Evolutionary conservation across 2,888 invertebrate genomes (phyloP), one percentile per base, ranked within the genome.

Genomic region (Itoplectis maculator): DNA sequence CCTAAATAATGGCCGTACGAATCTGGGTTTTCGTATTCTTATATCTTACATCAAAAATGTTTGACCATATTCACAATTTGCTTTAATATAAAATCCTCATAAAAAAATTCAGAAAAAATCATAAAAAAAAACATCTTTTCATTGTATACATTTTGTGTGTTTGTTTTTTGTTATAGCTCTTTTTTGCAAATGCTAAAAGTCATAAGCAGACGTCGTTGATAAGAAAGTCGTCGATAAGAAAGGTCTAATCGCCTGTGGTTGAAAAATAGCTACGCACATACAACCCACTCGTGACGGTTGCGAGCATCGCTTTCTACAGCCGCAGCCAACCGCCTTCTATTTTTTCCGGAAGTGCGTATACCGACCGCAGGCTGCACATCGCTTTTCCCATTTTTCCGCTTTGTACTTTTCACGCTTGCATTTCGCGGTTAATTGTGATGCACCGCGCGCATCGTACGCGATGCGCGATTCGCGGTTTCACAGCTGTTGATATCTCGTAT

Each of bases 311-410:
- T 82, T 82, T 82, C n/a, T n/a, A n/a, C n/a, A n/a, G n/a, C n/a
- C n/a, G n/a, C n/a, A n/a, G n/a, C n/a, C n/a, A n/a, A n/a, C n/a
- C n/a, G n/a, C n/a, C n/a, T n/a, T n/a, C n/a, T n/a, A n/a, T n/a
- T 74, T 70, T 65, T 63, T 59, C 82, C 82, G 78, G 77, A 81
- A 81, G 29, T 74, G 77, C 78, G 81, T 81, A 65, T n/a, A 51
- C 20, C 23, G 23, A 42, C 29, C 2, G 29, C 9, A n/a, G n/a
- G 42, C 20, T 42, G 40, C 18, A 18, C 20, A 23, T 47, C 40
- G 70, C 49, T 82, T 59, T 74, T 70, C 61, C 69, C 59, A 79
- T 69, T 82, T 82, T 82, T 82, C 74, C 70, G 70, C 69, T 70
- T 63, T 40, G 23, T 51, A 51, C 37, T 70, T 45, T 82, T 82